Evolutionary conservation across 2,888 invertebrate genomes (phyloP), one percentile per base, ranked within the genome.

Genomic region (Phalera bucephala): DNA sequence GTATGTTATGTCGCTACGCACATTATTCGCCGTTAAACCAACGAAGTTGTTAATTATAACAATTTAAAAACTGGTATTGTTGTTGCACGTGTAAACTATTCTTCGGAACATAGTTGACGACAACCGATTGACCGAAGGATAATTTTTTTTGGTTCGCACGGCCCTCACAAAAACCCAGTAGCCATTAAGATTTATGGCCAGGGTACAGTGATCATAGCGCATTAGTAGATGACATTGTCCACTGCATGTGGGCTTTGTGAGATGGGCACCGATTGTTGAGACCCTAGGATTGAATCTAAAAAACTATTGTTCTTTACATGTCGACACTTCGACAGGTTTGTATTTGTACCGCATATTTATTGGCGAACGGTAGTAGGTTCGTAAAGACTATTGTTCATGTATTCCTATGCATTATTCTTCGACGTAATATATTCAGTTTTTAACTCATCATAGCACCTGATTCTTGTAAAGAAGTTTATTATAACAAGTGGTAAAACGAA

Each of bases 261-360:
- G 35, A 14, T 4, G 13, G 33, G 43, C 26, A 56, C 58, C 62
- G 70, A 57, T 35, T 48, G 34, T 34, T 31, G 31, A 39, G 27
- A 36, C 47, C 34, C 44, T 39, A 38, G 36, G 50, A 32, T 33
- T 26, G 31, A 17, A 17, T 17, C 5, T 17, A 5, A 3, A 3
- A 10, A 36, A 3, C 27, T 50, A 70, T 87, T 87, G 87, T 89
- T 87, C 84, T 19, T 83, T 71, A 43, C 27, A 45, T 42, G 68
- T 78, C 73, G 86, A 85, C 72, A 81, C 86, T 86, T 87, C 85
- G 81, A 83, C 88, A 87, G 80, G 85, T 88, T 76, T 51, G 62
- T 65, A 55, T 72, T 63, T 63, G 57, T 60, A 58, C 46, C 40
- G 28, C 31, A 55, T 59, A 40, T 41, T 33, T 36, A 41, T 33